These are phyloP conservation scores for Nycteola revayana DNA, from an alignment of 2,888 invertebrate species.

Conservation along the genomic window DNA sequence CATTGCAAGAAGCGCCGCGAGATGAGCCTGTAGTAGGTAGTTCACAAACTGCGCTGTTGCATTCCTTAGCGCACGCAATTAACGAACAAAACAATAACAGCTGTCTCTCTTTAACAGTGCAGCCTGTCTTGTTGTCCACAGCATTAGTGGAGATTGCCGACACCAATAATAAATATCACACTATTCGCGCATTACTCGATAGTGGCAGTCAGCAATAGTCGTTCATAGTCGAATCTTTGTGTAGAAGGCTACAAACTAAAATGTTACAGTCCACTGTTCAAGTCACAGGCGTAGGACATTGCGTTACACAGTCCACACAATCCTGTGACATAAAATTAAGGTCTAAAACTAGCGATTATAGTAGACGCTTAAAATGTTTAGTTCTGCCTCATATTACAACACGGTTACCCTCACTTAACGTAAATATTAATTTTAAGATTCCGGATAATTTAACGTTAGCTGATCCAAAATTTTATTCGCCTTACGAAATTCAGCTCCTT, in stretches of 20 bases:
- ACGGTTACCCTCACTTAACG: not conserved
- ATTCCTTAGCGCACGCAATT: not conserved
- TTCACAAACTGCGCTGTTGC: not conserved
- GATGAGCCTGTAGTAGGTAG: not conserved
- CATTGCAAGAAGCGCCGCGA: not conserved
- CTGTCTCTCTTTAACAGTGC: not conserved
- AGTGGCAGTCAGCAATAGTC: not conserved
- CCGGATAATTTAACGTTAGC: slow-evolving; percentile 4
- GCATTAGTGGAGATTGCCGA: not conserved
- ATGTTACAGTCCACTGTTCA: slow-evolving; percentile 26
- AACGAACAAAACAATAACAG: not conserved
- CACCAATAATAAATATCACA: not conserved
- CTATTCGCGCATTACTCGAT: not conserved
- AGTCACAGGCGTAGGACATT: slow-evolving; percentile 18
- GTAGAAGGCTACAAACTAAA: slow-evolving; percentile 14
- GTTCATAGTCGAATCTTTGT: slow-evolving; percentile 7
- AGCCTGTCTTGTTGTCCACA: not conserved
- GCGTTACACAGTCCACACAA: slow-evolving; percentile 13
- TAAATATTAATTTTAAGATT: not conserved
- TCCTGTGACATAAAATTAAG: slow-evolving; percentile 15
- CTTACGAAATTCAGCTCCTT: not conserved
- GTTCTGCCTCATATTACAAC: slow-evolving; percentile 8
- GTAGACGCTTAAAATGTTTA: slow-evolving; percentile 15
- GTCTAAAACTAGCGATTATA: slow-evolving; percentile 5
- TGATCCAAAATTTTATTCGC: slow-evolving; percentile 2